Conservation (phyloP, 2,888 invertebrate species). For the Eretmocerus hayati region DNA sequence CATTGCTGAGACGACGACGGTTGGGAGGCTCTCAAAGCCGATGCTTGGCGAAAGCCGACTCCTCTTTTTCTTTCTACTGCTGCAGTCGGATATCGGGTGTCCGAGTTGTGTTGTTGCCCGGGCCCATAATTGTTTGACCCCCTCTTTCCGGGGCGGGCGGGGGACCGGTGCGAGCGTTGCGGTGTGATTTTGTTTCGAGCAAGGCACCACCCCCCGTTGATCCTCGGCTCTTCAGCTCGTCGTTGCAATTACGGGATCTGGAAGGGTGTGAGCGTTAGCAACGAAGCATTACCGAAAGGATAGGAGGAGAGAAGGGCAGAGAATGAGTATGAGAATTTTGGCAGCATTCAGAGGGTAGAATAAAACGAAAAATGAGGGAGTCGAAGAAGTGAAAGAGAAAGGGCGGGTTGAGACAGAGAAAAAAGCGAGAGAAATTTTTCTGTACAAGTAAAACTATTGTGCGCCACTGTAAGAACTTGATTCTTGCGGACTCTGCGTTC, state of each 20-base stretch:
- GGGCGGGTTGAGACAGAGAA: constrained; percentile 11
- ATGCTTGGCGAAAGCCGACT: no score
- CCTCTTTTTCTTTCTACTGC: no score
- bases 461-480: constrained; percentile 16
- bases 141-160: neutral
- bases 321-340: no score
- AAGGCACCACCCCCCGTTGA: constrained; percentile 19
- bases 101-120: no score
- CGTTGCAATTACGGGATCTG: constrained; percentile 30
- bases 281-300: constrained; percentile 34
- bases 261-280: constrained; percentile 45
- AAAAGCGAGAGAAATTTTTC: constrained; percentile 16
- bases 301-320: constrained; percentile 4
- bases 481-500: constrained; percentile 21
- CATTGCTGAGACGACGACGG: no score
- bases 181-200: no score
- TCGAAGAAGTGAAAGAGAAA: constrained; percentile 14
- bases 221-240: constrained; percentile 17
- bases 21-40: no score
- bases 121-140: no score
- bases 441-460: constrained; percentile 20
- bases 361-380: constrained; percentile 14
- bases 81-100: no score
- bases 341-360: no score
- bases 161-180: no score